Conservation (phyloP, 23 tunicate genomes). For the Trididemnum miniatum region DNA sequence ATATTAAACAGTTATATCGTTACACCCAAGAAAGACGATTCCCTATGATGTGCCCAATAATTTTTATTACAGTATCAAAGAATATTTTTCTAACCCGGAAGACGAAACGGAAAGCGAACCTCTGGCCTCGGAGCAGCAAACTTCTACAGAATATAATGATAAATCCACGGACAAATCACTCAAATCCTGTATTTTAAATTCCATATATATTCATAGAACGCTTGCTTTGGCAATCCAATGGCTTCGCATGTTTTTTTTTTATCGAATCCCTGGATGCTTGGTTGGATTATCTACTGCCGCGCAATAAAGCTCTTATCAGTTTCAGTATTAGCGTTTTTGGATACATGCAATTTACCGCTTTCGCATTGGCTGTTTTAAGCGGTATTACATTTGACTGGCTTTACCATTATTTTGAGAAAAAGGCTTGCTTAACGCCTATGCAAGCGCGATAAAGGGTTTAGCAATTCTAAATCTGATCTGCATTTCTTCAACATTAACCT, state of each 20-base stretch:
- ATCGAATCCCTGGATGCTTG: not conserved
- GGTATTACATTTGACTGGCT: not conserved
- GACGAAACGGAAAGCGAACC: not conserved
- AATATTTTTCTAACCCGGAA: not conserved
- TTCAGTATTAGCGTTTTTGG: not conserved
- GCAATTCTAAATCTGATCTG: not conserved
- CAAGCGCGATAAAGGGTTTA: not conserved
- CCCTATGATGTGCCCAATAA: not conserved
- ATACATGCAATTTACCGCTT: not conserved
- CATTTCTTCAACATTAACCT: not conserved
- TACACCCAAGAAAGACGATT: too few relatives aligned
- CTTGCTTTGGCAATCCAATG: not conserved
- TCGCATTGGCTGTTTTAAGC: not conserved
- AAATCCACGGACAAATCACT: too few relatives aligned
- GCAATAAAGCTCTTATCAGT: not conserved
- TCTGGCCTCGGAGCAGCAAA: too few relatives aligned
- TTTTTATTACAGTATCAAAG: not conserved
- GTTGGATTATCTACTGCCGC: too few relatives aligned
- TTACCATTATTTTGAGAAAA: not conserved
- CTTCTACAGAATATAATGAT: too few relatives aligned
- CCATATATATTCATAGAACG: not conserved
- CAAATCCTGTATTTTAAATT: not conserved
- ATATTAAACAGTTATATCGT: too few relatives aligned
- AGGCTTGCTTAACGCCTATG: not conserved
- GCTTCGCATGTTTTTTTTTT: not conserved